Base-by-base conservation (phyloP, 2,113 vertebrate genomes). In the Cyanoliseus patagonus region DNA sequence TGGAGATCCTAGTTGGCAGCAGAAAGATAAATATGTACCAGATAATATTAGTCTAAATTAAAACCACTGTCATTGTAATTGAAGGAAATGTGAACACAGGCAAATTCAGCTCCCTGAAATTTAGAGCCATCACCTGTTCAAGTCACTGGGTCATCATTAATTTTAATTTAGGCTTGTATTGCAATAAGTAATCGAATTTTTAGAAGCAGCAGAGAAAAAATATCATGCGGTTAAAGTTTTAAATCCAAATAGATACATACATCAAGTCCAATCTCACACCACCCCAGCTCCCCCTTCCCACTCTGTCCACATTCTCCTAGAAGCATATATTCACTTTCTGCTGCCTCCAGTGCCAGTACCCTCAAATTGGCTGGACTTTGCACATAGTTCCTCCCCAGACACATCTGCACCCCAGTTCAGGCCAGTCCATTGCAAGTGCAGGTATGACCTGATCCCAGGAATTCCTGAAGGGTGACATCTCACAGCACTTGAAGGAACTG, bases 11-110 rank as follows among this genome's bases (percentile, higher is more conserved):
- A 70, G 51, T 23, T 93, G 92, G 83, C 88, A 93, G 83, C 47
- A 86, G 79, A 86, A 92, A 88, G 55, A 92, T 81, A 97, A 94
- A 92, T 84, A 92, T 46, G 69, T 92, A 95, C 39, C 55, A 94
- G 73, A 78, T 84, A 90, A 86, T 82, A 86, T 86, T 88, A 79
- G 64, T 92, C 83, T 92, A 88, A 88, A 92, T 92, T 94, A 96
- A 96, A 94, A 88, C 57, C 2, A 0, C 77, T 90, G 69, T 82
- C 90, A 91, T 39, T 94, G 66, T 88, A 93, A 86, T 68, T 92
- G 90, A 83, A 93, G 35, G 33, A 93, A 96, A 93, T 81, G 79
- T 86, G 68, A 80, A 72, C 72, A 88, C 4, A 86, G 73, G 75
- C 46, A 95, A 94, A 88, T 92, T 86, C 73, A 78, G 35, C 47